These are phyloP conservation scores for Eubucco bourcierii DNA, from an alignment of 2,113 vertebrate genomes.

Conservation along the genomic window DNA sequence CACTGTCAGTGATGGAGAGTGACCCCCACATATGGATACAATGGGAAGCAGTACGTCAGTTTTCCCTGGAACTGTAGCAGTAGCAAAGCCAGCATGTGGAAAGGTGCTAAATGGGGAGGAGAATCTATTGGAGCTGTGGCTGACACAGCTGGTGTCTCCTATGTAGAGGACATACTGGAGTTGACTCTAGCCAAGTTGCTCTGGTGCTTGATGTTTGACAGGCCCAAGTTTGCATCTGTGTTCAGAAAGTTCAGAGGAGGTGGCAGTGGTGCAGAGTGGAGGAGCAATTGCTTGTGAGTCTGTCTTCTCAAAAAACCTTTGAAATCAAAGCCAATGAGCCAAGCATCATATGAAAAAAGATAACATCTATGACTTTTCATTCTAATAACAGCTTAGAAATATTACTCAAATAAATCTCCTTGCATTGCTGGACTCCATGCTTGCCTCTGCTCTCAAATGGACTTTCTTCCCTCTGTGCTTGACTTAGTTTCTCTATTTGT, in stretches of 20 bases:
- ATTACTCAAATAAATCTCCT: not conserved
- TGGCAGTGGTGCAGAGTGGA: not conserved
- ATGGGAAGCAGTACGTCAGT: not conserved
- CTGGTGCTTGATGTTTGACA: not conserved
- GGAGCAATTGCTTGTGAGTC: not conserved
- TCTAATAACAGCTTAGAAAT: not conserved
- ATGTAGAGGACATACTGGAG: not conserved
- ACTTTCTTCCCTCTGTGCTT: not conserved
- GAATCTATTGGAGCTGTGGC: not conserved
- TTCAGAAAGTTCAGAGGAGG: not conserved
- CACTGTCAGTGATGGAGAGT: constrained; percentile 10
- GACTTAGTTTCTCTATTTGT: not conserved
- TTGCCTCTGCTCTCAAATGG: not conserved
- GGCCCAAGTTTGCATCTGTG: not conserved
- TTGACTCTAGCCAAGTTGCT: not conserved
- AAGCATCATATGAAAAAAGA: not conserved
- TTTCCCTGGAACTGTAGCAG: not conserved
- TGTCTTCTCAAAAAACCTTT: not conserved
- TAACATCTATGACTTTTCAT: not conserved
- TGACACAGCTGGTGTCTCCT: not conserved
- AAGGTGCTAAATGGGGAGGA: not conserved
- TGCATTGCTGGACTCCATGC: not conserved
- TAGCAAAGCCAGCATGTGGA: not conserved
- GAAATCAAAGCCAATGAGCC: not conserved
- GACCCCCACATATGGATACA: not conserved